These are phyloP conservation scores for Morinoia aosen DNA, from an alignment of 2,888 invertebrate species.

Conservation along the genomic window DNA sequence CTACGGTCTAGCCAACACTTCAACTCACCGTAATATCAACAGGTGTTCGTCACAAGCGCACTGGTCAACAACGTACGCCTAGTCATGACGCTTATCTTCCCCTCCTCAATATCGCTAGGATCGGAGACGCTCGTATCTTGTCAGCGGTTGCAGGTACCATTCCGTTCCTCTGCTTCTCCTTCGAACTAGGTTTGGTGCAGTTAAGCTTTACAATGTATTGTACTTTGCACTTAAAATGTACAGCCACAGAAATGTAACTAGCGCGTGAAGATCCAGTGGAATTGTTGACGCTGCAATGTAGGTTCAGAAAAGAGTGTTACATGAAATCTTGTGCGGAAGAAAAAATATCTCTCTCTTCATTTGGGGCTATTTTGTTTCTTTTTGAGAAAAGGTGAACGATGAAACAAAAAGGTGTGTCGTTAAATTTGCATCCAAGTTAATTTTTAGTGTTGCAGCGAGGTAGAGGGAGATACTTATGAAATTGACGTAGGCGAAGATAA, in stretches of 20 bases:
- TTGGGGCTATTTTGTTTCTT: not conserved
- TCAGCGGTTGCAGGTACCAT: slow-evolving; percentile 77
- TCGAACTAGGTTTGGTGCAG: too few species aligned
- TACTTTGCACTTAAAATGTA: not conserved
- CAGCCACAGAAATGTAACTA: not conserved
- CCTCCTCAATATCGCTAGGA: slow-evolving; percentile 80
- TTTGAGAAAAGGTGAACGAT: not conserved
- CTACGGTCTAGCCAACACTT: too few species aligned
- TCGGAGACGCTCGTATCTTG: slow-evolving; percentile 84
- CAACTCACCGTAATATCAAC: not conserved
- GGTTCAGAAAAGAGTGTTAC: not conserved
- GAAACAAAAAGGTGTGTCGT: not conserved
- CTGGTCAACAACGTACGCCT: slow-evolving; percentile 89
- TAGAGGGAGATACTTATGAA: not conserved
- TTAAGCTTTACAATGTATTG: too few species aligned
- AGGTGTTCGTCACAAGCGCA: slow-evolving; percentile 88
- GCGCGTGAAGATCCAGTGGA: too few species aligned
- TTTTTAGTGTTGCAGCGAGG: not conserved
- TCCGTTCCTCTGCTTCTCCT: too few species aligned
- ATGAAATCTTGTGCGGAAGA: not conserved
- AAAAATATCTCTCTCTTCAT: not conserved
- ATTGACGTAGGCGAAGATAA: not conserved
- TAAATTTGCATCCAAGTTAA: not conserved
- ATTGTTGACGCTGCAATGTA: too few species aligned
- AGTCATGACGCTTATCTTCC: slow-evolving; percentile 90